Evolutionary conservation across 2,888 invertebrate species (phyloP).

Genomic region (Lomographa bimaculata): DNA sequence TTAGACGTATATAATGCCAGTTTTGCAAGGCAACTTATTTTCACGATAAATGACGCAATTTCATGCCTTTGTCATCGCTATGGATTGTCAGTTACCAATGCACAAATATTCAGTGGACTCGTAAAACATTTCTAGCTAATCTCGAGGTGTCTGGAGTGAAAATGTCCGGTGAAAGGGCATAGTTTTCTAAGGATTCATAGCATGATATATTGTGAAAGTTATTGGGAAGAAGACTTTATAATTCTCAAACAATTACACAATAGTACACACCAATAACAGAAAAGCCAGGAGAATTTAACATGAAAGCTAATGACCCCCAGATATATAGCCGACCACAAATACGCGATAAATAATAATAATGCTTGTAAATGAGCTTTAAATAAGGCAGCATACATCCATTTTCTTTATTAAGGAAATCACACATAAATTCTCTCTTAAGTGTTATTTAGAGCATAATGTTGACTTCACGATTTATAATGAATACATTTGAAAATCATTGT

Average conservation of each 20-base stretch:
- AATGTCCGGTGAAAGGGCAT: conserved; percentile 14
- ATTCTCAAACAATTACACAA: no score
- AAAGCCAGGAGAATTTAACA: no score
- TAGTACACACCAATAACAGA: no score
- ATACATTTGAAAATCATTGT: conserved; percentile 20
- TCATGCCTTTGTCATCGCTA: conserved; percentile 33
- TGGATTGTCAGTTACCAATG: conserved; percentile 34
- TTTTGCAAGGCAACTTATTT: conserved; percentile 42
- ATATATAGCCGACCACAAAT: no score
- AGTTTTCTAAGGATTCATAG: conserved; percentile 7
- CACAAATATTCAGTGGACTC: conserved; percentile 40
- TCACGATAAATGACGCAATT: conserved; percentile 51
- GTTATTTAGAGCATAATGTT: conserved; percentile 23
- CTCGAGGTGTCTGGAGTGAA: conserved; percentile 29
- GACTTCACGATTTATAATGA: conserved; percentile 17
- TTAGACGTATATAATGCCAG: conserved; percentile 49
- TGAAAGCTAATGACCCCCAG: no score
- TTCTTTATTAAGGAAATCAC: conserved; percentile 31
- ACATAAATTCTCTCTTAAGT: conserved; percentile 24
- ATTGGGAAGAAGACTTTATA: no score
- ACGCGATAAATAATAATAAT: conserved; percentile 15
- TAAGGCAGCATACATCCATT: conserved; percentile 12
- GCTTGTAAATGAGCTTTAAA: conserved; percentile 9
- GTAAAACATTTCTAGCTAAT: conserved; percentile 43
- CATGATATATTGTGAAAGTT: no score